These are phyloP conservation scores for Metellina segmentata DNA, from an alignment of 2,888 invertebrate genomes.

Conservation along the genomic window DNA sequence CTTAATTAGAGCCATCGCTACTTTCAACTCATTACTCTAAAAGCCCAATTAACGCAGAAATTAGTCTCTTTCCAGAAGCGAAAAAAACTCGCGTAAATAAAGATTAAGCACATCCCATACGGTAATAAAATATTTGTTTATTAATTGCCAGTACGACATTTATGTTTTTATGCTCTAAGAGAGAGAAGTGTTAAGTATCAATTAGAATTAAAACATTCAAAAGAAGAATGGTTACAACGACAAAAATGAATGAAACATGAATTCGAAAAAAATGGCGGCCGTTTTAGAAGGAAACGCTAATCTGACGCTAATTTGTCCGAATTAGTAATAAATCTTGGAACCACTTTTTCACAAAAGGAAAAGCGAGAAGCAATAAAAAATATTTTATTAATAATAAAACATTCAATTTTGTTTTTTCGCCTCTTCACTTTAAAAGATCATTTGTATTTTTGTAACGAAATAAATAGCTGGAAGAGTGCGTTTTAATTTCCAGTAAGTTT, in stretches of 20 bases:
- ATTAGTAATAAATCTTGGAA: slow-evolving; percentile 66
- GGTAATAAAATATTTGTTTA: slow-evolving; percentile 69
- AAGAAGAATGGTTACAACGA: slow-evolving; percentile 14
- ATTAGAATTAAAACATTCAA: slow-evolving; percentile 61
- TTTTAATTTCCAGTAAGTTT: slow-evolving; percentile 10
- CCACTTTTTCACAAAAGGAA: slow-evolving; percentile 5
- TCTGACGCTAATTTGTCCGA: slow-evolving; percentile 69
- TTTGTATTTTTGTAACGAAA: slow-evolving; percentile 29
- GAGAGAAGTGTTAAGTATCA: slow-evolving; percentile 64
- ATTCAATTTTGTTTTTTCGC: slow-evolving; percentile 28
- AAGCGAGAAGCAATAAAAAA: slow-evolving; percentile 11
- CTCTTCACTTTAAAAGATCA: slow-evolving; percentile 38
- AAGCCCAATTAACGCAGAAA: slow-evolving; percentile 71
- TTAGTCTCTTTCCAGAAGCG: slow-evolving; percentile 11
- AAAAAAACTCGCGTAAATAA: slow-evolving; percentile 55
- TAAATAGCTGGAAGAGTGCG: not conserved
- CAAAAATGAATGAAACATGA: slow-evolving; percentile 14
- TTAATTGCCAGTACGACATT: slow-evolving; percentile 55
- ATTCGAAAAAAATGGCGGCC: not conserved
- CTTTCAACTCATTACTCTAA: slow-evolving; percentile 67
- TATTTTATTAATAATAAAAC: slow-evolving; percentile 39
- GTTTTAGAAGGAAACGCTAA: slow-evolving; percentile 33
- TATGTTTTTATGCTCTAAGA: slow-evolving; percentile 20
- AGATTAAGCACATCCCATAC: slow-evolving; percentile 53
- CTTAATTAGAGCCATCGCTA: slow-evolving; percentile 47